Evolutionary conservation across 2,888 invertebrate species (phyloP), one percentile per base, ranked within the genome.

Genomic region (Drosophila phalerata): DNA sequence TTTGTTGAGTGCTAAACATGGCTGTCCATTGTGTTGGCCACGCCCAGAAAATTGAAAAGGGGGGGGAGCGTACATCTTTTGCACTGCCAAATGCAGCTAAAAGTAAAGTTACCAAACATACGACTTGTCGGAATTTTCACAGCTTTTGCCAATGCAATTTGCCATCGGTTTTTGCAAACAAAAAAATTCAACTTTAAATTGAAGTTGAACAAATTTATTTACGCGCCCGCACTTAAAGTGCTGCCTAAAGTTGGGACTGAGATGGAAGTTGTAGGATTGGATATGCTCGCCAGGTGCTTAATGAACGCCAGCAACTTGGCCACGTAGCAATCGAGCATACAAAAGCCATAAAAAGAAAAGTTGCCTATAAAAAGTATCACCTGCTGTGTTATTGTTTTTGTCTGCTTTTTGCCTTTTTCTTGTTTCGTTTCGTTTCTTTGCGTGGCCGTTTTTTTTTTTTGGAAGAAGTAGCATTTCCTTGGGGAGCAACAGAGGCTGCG

Each of bases 311-410:
- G 38, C 74, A 64, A 62, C 53, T 49, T 57, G 8, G 67, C 38
- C 45, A 42, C 19, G 40, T 38, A 13, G 19, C 51, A 43, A 42
- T 58, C 53, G 70, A 28, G 17, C 17, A 56, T 37, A 68, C 58
- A 52, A 68, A 69, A 70, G 73, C 88, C 49, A 75, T 81, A 87
- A 84, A 87, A 77, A 64, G 56, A 43, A 57, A 65, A 64, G 65
- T 63, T 66, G 69, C 64, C 81, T 77, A 84, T 82, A 81, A 82
- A 81, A 86, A 65, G 73, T 84, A 86, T 78, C 87, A 86, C 86
- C 89, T 78, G 86, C 76, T 83, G 81, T 78, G 76, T 86, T 85
- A 83, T 88, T 85, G 80, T 76, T 87, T 87, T 58, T 81, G 71
- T 66, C 66, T 57, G 60, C 34, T 37, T 47, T 62, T 57, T 67